These are phyloP conservation scores for Merluccius polli DNA, from an alignment of 2,797 vertebrate species.

Conservation along the genomic window DNA sequence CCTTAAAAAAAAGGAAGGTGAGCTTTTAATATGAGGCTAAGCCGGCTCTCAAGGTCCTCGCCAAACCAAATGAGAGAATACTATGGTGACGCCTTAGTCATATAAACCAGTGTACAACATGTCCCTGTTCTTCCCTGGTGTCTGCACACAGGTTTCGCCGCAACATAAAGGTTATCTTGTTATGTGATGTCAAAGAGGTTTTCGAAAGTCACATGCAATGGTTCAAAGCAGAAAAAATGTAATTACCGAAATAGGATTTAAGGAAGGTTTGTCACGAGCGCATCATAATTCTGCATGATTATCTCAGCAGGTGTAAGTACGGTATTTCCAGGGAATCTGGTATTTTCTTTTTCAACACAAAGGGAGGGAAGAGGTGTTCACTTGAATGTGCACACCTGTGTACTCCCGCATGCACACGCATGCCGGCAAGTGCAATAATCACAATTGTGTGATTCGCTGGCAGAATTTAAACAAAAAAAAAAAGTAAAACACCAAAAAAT, in stretches of 20 bases:
- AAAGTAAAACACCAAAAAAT: neutral
- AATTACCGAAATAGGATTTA: slow-evolving; percentile 64
- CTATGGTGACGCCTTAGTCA: neutral
- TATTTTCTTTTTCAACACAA: slow-evolving; percentile 11
- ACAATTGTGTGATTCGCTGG: neutral
- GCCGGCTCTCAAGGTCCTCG: slow-evolving; percentile 42
- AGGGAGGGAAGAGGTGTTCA: slow-evolving; percentile 44
- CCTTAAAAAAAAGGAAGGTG: neutral
- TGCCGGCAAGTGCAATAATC: neutral
- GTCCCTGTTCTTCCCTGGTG: slow-evolving; percentile 38
- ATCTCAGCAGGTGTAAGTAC: slow-evolving; percentile 50
- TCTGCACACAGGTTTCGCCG: slow-evolving; percentile 29
- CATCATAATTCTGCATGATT: slow-evolving; percentile 60
- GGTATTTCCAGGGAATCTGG: slow-evolving; percentile 21
- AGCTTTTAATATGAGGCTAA: slow-evolving; percentile 20
- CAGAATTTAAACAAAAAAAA: neutral
- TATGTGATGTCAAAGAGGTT: slow-evolving; percentile 18
- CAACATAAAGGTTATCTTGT: slow-evolving; percentile 44
- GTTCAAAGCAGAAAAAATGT: slow-evolving; percentile 34
- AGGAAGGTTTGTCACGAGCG: slow-evolving; percentile 59
- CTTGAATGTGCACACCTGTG: neutral
- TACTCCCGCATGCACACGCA: neutral
- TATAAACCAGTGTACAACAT: slow-evolving; percentile 39
- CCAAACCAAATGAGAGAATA: slow-evolving; percentile 31
- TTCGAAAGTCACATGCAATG: slow-evolving; percentile 23